Evolutionary conservation across 2,797 vertebrate species (phyloP).

Genomic region (Coreius guichenoti): DNA sequence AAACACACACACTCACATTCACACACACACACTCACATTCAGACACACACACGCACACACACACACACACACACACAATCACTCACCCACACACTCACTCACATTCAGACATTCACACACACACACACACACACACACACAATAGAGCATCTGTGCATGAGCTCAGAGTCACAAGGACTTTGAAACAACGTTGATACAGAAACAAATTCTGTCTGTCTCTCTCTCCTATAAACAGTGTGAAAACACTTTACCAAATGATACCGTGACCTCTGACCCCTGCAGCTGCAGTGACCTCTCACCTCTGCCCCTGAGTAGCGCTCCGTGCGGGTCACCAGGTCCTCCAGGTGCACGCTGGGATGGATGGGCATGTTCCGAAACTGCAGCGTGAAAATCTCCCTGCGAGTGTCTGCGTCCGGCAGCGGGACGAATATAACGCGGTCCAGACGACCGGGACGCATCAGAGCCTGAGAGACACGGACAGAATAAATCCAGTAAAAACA

Average conservation of each 20-base stretch:
- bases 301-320: conserved; percentile 95
- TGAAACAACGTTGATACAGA: conserved; percentile 64
- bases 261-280: conserved; percentile 85
- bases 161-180: conserved; percentile 66
- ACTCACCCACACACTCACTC: background rate
- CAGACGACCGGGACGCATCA: conserved; percentile 94
- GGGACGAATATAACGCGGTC: conserved; percentile 95
- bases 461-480: conserved; percentile 78
- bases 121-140: conserved; percentile 55
- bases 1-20: conserved; percentile 54
- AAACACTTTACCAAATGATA: conserved; percentile 31
- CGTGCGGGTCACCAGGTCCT: conserved; percentile 82
- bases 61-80: background rate
- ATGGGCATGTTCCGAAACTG: conserved; percentile 88
- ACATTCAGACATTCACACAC: background rate
- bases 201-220: background rate
- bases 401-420: conserved; percentile 87
- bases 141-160: conserved; percentile 69
- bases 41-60: conserved; percentile 8
- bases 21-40: background rate
- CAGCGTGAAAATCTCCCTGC: conserved; percentile 87
- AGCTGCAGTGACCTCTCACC: conserved; percentile 77
- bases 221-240: conserved; percentile 6
- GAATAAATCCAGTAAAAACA: conserved; percentile 10
- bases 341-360: conserved; percentile 78